Evolutionary conservation across 2,113 vertebrate genomes (phyloP).

Genomic region (Myiagra hebetior): DNA sequence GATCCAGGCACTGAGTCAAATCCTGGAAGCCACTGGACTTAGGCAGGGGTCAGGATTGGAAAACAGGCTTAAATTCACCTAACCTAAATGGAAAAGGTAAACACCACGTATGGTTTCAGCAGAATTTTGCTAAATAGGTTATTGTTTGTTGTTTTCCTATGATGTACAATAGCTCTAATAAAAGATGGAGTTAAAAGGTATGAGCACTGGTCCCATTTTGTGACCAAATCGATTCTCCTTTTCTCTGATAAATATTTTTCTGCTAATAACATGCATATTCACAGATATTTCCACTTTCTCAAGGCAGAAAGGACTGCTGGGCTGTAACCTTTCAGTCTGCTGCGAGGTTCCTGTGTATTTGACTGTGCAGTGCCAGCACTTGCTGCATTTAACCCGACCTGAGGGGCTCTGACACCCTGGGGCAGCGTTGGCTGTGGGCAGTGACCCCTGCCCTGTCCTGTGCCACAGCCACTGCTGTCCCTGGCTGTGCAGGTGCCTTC

Average conservation of each 20-base stretch:
- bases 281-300: not conserved
- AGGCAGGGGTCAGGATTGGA: not conserved
- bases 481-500: not conserved
- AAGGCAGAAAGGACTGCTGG: not conserved
- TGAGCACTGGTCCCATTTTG: not conserved
- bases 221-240: not conserved
- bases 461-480: not conserved
- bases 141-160: not conserved
- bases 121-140: not conserved
- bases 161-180: not conserved
- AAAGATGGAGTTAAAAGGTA: not conserved
- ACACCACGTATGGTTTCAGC: fast-evolving
- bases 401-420: not conserved
- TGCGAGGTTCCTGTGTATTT: not conserved
- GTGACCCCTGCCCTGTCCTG: not conserved
- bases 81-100: not conserved
- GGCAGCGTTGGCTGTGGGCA: fast-evolving
- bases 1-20: not conserved
- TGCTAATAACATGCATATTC: not conserved
- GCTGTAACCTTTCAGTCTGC: not conserved
- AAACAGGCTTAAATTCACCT: not conserved
- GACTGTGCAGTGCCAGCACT: not conserved
- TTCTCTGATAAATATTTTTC: not conserved
- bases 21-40: not conserved
- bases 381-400: not conserved